Percentiles rank a stretch among this genome's conserved stretches.
Conservation (phyloP, 2,888 invertebrate genomes). For the Gryllus longicercus region DNA sequence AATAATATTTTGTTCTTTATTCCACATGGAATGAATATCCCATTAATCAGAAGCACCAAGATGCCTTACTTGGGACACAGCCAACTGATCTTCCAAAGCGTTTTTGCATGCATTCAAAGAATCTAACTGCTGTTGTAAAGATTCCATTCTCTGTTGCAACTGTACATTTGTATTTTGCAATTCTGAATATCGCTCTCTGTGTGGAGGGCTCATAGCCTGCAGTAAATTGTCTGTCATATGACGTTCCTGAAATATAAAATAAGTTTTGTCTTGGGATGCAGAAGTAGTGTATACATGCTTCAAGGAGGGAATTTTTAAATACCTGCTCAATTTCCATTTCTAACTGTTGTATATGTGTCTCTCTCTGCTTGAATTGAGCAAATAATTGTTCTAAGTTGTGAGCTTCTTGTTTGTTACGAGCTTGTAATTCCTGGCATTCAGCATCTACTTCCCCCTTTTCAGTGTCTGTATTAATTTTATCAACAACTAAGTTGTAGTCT, state of each 20-base stretch:
- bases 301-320: conserved; percentile 3
- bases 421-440: conserved; percentile 55
- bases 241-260: conserved; percentile 51
- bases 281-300: too few species aligned
- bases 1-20: background rate
- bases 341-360: conserved; percentile 59
- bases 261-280: too few species aligned
- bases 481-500: conserved; percentile 78
- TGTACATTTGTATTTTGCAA: conserved; percentile 52
- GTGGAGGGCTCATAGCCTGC: conserved; percentile 60
- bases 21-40: background rate
- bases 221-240: conserved; percentile 62
- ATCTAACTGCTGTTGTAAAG: conserved; percentile 60
- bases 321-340: conserved; percentile 66
- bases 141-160: conserved; percentile 55
- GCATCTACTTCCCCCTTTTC: conserved; percentile 60
- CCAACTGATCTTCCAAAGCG: conserved; percentile 65
- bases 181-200: conserved; percentile 55
- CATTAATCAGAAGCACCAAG: too few species aligned
- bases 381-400: conserved; percentile 66
- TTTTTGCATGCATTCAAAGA: conserved; percentile 61
- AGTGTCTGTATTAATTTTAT: conserved; percentile 70
- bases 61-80: conserved; percentile 54
- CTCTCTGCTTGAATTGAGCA: conserved; percentile 64
- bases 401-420: conserved; percentile 50